phyloP scores from a whole-genome alignment of 2,113 vertebrate species.

The Antechinus stuartii region DNA sequence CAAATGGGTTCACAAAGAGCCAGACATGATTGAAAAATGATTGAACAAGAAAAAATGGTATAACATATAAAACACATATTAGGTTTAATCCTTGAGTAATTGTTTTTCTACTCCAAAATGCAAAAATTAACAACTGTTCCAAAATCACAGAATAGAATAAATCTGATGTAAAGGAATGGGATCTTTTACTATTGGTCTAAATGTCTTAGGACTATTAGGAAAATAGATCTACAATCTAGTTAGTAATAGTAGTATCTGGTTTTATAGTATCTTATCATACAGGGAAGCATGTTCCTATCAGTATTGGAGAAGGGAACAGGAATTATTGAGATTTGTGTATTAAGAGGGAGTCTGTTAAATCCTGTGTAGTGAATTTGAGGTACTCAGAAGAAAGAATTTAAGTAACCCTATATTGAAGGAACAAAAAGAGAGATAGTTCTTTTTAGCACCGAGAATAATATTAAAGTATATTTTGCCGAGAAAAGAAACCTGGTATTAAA shows the following conservation, averaged over 20 bases:
- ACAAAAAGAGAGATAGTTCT: slow-evolving; percentile 34
- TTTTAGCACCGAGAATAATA: slow-evolving; percentile 51
- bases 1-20: not conserved
- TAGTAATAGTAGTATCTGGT: slow-evolving; percentile 60
- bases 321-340: accelerated
- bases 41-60: not conserved
- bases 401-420: not conserved
- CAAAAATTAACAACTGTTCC: slow-evolving; percentile 64
- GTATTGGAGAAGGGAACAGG: slow-evolving; percentile 22
- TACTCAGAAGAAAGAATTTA: not conserved
- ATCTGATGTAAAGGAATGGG: slow-evolving; percentile 62
- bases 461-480: slow-evolving; percentile 13
- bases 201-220: slow-evolving; percentile 70
- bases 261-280: slow-evolving; percentile 49
- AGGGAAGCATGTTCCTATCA: slow-evolving; percentile 48
- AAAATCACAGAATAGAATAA: slow-evolving; percentile 64
- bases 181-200: slow-evolving; percentile 61
- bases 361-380: not conserved
- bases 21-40: not conserved
- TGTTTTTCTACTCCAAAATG: not conserved
- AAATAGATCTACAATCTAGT: slow-evolving; percentile 49
- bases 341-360: not conserved
- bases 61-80: not conserved
- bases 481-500: slow-evolving; percentile 52
- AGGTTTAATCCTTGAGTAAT: not conserved